These are phyloP conservation scores for Molorchus minor DNA, from an alignment of 2,888 invertebrate genomes.

Conservation along the genomic window DNA sequence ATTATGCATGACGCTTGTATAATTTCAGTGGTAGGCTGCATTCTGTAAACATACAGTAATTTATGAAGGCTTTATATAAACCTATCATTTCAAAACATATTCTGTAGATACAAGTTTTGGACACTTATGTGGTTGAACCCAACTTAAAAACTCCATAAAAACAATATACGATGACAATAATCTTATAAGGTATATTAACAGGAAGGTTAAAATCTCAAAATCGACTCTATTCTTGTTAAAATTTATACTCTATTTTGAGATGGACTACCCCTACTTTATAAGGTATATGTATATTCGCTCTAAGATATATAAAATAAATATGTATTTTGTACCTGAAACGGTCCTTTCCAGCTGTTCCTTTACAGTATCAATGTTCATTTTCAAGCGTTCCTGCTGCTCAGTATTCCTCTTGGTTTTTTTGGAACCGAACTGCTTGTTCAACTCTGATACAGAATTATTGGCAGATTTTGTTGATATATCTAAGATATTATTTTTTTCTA, in stretches of 20 bases:
- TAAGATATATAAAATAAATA: neutral
- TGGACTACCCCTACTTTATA: neutral
- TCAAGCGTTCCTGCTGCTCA: conserved; percentile 70
- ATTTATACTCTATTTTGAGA: neutral
- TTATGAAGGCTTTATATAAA: too few relatives aligned
- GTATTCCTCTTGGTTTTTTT: conserved; percentile 69
- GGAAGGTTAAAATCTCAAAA: too few relatives aligned
- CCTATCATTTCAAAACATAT: too few relatives aligned
- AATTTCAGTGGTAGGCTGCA: too few relatives aligned
- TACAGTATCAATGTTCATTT: conserved; percentile 68
- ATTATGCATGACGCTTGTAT: too few relatives aligned
- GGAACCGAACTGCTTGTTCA: conserved; percentile 73
- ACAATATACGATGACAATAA: too few relatives aligned
- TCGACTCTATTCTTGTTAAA: too few relatives aligned
- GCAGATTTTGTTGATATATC: conserved; percentile 27
- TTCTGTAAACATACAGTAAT: too few relatives aligned
- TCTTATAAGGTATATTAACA: neutral
- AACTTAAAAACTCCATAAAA: too few relatives aligned
- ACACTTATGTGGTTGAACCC: too few relatives aligned
- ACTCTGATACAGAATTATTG: conserved; percentile 51
- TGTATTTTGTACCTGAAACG: conserved; percentile 59
- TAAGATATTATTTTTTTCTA: conserved; percentile 31
- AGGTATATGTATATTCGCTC: neutral
- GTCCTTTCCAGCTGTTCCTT: conserved; percentile 68
- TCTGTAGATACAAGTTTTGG: too few relatives aligned